Base-by-base conservation (phyloP, 2,888 invertebrate species). In the Dromius quadrimaculatus region DNA sequence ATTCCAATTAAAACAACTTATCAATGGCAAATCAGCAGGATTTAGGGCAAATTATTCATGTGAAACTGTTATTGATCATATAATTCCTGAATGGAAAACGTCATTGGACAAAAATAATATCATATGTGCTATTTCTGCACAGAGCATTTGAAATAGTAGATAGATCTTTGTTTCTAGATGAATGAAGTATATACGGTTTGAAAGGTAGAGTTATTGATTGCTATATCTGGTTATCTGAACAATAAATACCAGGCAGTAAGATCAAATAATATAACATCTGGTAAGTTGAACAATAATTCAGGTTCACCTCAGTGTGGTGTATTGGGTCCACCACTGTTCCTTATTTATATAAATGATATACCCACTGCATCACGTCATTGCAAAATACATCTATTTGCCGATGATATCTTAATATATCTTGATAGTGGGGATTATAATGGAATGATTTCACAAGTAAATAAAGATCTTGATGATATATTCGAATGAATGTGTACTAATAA, bases 341-440 rank as follows among this genome's bases (percentile, higher is more conserved):
- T 71, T 23, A 17, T 72, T 4, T 72, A 66, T 41, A 43, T 73
- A n/a, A 72, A 71, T 71, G 73, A 68, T 5, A 57, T 54, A 23
- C 8, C 20, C 6, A 38, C 43, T 41, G 72, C 28, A 28, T 5
- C 6, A 28, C 3, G 6, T 28, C 3, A 28, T 28, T 28, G 28
- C 28, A 28, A 6, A 5, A 28, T 28, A 5, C 28, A 28, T 28
- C 28, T 28, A 5, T 28, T 28, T 28, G 28, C 28, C 3, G 28
- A 28, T 6, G 28, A 28, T 6, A 28, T 6, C 6, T 28, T 28
- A 28, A 28, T 28, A 5, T 28, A 28, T 6, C 8, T 28, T 6
- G 8, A 8, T 28, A 5, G 28, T 28, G 8, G 8, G 8, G 8
- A 28, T 28, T 5, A 5, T 28, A 8, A 28, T 6, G 28, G 8